A percentile compares a stretch with the other conserved stretches of the same genome.
These are phyloP conservation scores for Magallana nippona DNA, from an alignment of 2,888 invertebrate species.

Conservation along the genomic window DNA sequence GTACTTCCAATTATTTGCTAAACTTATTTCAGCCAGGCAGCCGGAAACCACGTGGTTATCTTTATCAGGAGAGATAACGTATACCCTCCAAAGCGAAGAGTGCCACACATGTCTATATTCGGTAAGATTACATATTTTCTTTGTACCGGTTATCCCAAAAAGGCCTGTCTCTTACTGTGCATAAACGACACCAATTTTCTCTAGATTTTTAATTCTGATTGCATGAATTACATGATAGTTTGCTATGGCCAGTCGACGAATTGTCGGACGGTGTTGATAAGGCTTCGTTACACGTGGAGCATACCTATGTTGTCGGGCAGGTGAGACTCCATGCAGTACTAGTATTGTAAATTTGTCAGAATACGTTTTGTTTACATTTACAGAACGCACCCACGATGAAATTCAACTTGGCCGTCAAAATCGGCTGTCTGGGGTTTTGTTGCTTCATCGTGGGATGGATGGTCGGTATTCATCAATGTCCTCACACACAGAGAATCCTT, in stretches of 20 bases:
- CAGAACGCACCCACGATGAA: conserved; percentile 7
- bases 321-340: not conserved
- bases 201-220: too few species aligned
- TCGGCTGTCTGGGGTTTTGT: not conserved
- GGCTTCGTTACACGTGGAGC: not conserved
- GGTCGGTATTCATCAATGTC: not conserved
- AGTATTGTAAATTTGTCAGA: not conserved
- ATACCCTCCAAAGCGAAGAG: too few species aligned
- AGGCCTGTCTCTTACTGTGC: too few species aligned
- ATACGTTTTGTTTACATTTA: conserved; percentile 1
- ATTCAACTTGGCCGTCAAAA: conserved; percentile 9
- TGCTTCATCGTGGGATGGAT: conserved; percentile 5
- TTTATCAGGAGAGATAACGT: too few species aligned
- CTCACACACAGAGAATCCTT: not conserved
- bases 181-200: too few species aligned
- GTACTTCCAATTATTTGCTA: too few species aligned
- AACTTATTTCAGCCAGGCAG: too few species aligned
- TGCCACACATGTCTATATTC: too few species aligned
- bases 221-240: too few species aligned
- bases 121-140: too few species aligned
- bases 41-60: too few species aligned
- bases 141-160: too few species aligned
- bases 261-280: not conserved
- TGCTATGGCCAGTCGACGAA: not conserved
- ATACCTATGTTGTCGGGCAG: not conserved